Evolutionary conservation across 30 jellyfish, hydroid and myxozoan genomes (phyloP).

Genomic region (Aurelia aurita): DNA sequence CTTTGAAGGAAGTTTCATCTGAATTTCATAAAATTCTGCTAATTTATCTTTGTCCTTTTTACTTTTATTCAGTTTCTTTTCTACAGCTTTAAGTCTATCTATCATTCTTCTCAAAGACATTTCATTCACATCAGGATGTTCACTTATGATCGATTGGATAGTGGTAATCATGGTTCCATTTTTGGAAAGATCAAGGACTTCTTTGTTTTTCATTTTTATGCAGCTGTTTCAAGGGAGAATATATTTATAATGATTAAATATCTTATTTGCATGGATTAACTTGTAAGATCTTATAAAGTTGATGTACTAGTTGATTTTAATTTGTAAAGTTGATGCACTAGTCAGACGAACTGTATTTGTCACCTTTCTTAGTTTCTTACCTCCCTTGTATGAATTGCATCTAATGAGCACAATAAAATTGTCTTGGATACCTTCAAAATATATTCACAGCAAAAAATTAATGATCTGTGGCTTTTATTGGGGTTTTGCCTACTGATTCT

Average conservation of each 20-base stretch:
- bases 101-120: neutral
- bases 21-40: neutral
- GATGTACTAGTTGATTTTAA: neutral
- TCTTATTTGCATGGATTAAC: too few species aligned
- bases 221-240: neutral
- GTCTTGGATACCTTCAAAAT: too few species aligned
- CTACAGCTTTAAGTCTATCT: neutral
- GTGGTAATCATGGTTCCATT: neutral
- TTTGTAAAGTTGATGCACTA: neutral
- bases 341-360: too few species aligned
- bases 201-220: conserved; percentile 14
- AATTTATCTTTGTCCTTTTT: neutral
- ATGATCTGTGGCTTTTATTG: too few species aligned
- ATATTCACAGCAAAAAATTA: too few species aligned
- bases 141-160: neutral
- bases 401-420: too few species aligned
- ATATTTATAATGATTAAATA: too few species aligned
- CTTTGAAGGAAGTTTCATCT: neutral
- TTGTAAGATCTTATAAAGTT: too few species aligned
- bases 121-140: conserved; percentile 2
- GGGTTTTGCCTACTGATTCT: too few species aligned
- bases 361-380: too few species aligned
- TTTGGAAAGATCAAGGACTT: conserved; percentile 11
- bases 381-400: too few species aligned
- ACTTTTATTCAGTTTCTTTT: conserved; percentile 10